These are phyloP conservation scores for Amazona guildingii DNA, from an alignment of 2,113 vertebrate genomes.

Conservation along the genomic window DNA sequence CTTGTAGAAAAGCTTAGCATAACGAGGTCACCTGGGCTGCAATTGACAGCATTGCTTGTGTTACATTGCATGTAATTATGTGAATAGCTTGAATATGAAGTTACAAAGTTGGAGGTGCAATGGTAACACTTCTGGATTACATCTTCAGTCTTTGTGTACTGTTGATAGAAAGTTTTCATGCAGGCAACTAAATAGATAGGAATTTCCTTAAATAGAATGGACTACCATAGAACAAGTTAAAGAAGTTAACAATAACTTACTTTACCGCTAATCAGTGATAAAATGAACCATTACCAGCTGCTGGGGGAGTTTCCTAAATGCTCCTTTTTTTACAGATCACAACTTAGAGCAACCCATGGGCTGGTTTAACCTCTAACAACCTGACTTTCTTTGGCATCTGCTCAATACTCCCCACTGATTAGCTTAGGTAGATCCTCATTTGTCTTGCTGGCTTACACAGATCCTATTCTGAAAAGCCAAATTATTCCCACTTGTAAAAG, in stretches of 20 bases:
- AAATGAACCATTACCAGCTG: neutral
- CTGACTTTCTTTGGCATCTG: neutral
- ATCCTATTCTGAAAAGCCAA: neutral
- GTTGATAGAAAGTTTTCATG: neutral
- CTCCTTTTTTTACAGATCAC: neutral
- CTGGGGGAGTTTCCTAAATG: neutral
- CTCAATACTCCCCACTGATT: neutral
- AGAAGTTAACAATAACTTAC: neutral
- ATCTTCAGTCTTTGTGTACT: neutral
- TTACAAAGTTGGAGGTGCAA: neutral
- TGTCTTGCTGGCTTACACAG: neutral
- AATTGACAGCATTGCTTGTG: neutral
- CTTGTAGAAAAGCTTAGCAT: neutral
- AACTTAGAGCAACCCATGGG: neutral
- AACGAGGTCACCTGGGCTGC: neutral
- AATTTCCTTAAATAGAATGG: neutral
- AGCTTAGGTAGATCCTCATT: neutral
- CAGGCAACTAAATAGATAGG: neutral
- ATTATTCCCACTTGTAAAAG: neutral
- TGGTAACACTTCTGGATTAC: neutral
- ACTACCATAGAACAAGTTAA: neutral
- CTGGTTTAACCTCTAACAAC: neutral
- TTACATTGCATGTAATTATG: neutral
- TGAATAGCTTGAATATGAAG: neutral
- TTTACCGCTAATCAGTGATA: neutral